Evolutionary conservation across 2,888 invertebrate genomes (phyloP).

Genomic region (Crematogaster levior): DNA sequence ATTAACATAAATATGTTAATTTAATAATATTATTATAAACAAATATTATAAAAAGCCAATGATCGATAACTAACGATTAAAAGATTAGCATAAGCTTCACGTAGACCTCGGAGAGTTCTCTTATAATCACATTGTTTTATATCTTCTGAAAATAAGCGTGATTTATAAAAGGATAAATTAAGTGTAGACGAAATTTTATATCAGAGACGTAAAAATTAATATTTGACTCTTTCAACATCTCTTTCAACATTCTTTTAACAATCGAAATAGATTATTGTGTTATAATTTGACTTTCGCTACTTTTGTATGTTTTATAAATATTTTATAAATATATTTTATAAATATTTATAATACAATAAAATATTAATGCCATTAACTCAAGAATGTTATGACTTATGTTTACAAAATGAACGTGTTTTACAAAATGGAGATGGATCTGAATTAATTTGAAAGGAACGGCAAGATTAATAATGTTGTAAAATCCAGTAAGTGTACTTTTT

Average conservation of each 20-base stretch:
- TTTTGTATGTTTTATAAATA: background rate
- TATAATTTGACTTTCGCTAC: background rate
- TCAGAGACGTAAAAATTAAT: background rate
- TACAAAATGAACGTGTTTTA: background rate
- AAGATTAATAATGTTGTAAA: background rate
- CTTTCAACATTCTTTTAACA: background rate
- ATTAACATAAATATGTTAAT: background rate
- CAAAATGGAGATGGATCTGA: background rate
- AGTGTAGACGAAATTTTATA: background rate
- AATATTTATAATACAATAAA: background rate
- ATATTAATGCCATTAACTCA: background rate
- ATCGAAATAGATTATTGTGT: background rate
- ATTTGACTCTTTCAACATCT: background rate
- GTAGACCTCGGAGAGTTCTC: slow-evolving; percentile 81
- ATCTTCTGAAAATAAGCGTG: background rate
- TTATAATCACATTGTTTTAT: slow-evolving; percentile 60
- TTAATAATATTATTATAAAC: slow-evolving; percentile 12
- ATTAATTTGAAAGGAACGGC: background rate
- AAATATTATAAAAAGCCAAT: background rate
- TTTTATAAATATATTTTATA: background rate
- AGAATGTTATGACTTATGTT: background rate
- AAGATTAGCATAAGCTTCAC: slow-evolving; percentile 82
- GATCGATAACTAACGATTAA: slow-evolving; percentile 77
- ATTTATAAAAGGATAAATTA: background rate
- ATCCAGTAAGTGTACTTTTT: slow-evolving; percentile 18